Evolutionary conservation across 2,113 vertebrate genomes (phyloP).

Genomic region (Microtus ochrogaster): DNA sequence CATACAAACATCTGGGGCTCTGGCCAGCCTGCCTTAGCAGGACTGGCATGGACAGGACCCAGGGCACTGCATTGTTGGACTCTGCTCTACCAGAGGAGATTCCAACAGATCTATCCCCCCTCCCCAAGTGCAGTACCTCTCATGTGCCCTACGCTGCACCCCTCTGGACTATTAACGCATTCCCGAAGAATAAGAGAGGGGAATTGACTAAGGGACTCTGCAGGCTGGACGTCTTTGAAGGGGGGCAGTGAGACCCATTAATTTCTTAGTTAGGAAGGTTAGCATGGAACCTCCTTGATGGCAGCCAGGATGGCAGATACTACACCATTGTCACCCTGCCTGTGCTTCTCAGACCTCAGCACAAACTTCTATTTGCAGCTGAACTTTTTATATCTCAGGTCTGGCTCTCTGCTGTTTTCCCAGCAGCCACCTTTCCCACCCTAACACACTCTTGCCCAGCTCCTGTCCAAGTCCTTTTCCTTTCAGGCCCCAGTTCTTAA

Average conservation of each 20-base stretch:
- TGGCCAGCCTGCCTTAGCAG: background rate
- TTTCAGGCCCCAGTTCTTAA: background rate
- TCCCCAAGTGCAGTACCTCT: background rate
- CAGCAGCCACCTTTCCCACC: background rate
- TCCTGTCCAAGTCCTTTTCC: slow-evolving; percentile 24
- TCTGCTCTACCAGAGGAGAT: background rate
- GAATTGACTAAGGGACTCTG: background rate
- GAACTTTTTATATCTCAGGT: background rate
- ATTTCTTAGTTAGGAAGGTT: slow-evolving; percentile 40
- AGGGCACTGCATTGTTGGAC: slow-evolving; percentile 13
- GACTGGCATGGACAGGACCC: background rate
- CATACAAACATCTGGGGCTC: slow-evolving; percentile 5
- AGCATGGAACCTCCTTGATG: slow-evolving; percentile 1
- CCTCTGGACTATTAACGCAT: background rate
- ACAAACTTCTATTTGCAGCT: slow-evolving; percentile 26
- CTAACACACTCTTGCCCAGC: background rate
- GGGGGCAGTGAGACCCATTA: slow-evolving; percentile 23
- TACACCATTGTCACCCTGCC: background rate
- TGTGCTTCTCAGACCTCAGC: background rate
- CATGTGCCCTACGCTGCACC: background rate
- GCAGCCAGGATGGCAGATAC: background rate
- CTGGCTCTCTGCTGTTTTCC: background rate
- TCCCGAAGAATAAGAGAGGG: slow-evolving; percentile 36
- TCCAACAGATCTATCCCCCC: background rate
- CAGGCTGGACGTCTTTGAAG: background rate